Base-by-base conservation (phyloP, 2,797 vertebrate species). In the Odontamblyopus rebecca region DNA sequence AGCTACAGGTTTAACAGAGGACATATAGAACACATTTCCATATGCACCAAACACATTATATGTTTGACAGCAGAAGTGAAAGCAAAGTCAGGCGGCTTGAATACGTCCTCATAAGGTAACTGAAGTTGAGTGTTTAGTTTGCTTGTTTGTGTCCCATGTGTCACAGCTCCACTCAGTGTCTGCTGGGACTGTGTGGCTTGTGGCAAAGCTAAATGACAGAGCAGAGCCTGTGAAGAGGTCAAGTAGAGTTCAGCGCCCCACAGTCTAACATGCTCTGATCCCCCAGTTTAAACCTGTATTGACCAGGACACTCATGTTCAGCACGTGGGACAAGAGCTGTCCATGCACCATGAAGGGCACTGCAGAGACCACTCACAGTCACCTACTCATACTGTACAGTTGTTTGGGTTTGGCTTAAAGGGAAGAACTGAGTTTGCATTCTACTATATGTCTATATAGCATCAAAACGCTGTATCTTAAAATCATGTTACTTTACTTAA, bases 181-280 rank as follows among this genome's bases (percentile, higher is more conserved):
- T 6, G 30, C 61, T 38, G 30, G 18, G 44, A 27, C 76, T 85
- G 86, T 84, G 87, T 82, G 59, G 65, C 66, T 4, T 71, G 82
- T 87, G 73, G 72, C 79, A 85, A 79, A 70, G 82, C 90, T 84
- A 84, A 80, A 89, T 88, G 89, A 90, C 82, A 85, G 85, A 89
- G 86, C 78, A 53, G 27, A 86, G 77, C 67, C 71, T 2, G 48
- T 69, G 16, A 50, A 62, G 76, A 81, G 85, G 88, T 90, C 85
- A 44, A 74, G 77, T 60, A 70, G 84, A 90, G 89, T 89, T 89
- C 89, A 86, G 1, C 0, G 57, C 76, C 74, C 72, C 0, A 27
- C 75, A 67, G 50, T 76, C 74, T 56, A 74, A 78, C 66, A 53
- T 27, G 70, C 67, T 78, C 72, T 19, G 53, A 23, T 60, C 69